Percentiles rank a stretch among this genome's conserved stretches.
These are phyloP conservation scores for Cuniculus paca DNA, from an alignment of 2,797 vertebrate species.

Conservation along the genomic window DNA sequence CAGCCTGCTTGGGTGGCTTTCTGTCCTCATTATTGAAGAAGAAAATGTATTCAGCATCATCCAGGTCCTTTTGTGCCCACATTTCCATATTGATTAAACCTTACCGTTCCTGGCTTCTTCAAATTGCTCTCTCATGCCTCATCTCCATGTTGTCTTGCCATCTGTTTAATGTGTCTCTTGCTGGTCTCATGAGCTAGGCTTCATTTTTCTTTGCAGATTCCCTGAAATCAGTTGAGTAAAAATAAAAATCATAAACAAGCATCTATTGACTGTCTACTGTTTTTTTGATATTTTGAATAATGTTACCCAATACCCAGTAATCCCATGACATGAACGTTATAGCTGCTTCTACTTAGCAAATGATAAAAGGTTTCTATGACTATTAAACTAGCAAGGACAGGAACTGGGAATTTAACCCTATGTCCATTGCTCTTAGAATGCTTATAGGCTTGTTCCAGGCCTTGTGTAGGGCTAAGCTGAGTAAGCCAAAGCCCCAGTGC, in stretches of 20 bases:
- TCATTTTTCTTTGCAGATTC: slow-evolving; percentile 66
- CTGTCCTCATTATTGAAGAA: slow-evolving; percentile 57
- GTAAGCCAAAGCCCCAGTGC: neutral
- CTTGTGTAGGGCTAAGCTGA: neutral
- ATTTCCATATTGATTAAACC: slow-evolving; percentile 71
- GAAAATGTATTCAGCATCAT: slow-evolving; percentile 67
- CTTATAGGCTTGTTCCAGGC: neutral
- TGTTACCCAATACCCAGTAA: slow-evolving; percentile 50
- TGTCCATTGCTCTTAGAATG: neutral
- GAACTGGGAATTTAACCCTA: neutral
- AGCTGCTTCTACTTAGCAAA: slow-evolving; percentile 50
- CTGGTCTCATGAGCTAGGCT: slow-evolving; percentile 67
- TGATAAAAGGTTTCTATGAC: neutral
- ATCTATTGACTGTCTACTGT: slow-evolving; percentile 18
- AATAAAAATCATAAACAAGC: slow-evolving; percentile 71
- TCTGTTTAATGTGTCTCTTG: slow-evolving; percentile 75
- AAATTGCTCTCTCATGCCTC: slow-evolving; percentile 54
- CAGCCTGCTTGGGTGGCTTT: slow-evolving; percentile 15
- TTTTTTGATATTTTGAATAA: slow-evolving; percentile 70
- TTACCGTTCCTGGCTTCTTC: slow-evolving; percentile 35
- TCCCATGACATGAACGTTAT: neutral
- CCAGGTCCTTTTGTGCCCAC: slow-evolving; percentile 45
- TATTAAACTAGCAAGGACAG: slow-evolving; percentile 5
- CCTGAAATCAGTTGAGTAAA: slow-evolving; percentile 74
- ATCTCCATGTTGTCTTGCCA: slow-evolving; percentile 61